Conservation (phyloP, 2,797 vertebrate species). For the Threskiornis aethiopicus region DNA sequence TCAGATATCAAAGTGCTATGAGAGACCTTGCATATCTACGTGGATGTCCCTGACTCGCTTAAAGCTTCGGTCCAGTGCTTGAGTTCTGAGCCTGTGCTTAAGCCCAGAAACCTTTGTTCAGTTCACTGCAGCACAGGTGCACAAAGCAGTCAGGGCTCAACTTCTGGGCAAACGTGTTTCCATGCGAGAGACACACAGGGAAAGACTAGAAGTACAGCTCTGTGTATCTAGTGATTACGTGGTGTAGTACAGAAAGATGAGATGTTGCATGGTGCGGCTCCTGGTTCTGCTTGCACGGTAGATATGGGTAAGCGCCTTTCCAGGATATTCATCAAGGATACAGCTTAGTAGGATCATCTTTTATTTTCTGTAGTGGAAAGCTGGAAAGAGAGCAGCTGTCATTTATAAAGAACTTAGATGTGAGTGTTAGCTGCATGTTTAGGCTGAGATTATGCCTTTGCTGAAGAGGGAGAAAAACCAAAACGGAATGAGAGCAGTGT, state of each 20-base stretch:
- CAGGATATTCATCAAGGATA: not conserved
- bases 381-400: not conserved
- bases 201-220: not conserved
- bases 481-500: not conserved
- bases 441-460: not conserved
- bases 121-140: not conserved
- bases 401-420: not conserved
- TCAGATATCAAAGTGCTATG: not conserved
- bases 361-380: conserved; percentile 1
- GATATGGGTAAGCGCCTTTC: not conserved
- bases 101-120: not conserved
- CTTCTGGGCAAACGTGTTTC: not conserved
- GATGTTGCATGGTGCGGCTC: not conserved
- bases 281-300: not conserved
- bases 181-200: not conserved
- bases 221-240: not conserved
- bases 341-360: not conserved
- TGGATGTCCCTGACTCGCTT: not conserved
- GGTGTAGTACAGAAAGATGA: not conserved
- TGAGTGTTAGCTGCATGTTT: not conserved
- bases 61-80: not conserved
- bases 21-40: not conserved
- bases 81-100: not conserved
- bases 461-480: not conserved
- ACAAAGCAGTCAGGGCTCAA: not conserved